Conservation (phyloP, 2,888 invertebrate genomes). For the Melolontha melolontha region DNA sequence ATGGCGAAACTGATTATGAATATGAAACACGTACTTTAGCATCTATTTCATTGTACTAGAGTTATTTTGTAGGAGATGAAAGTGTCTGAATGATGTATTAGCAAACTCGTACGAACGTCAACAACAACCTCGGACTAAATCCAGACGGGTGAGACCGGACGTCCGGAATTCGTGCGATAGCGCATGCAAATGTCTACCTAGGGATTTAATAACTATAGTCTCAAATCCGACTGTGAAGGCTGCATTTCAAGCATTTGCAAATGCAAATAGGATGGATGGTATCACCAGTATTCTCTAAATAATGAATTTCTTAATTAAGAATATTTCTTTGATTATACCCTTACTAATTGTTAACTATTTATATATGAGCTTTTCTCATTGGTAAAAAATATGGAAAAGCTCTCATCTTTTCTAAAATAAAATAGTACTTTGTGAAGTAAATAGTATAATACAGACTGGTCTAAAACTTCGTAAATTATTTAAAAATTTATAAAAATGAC, state of each 20-base stretch:
- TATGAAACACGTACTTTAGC: neutral
- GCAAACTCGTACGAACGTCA: conserved; percentile 30
- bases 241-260: conserved; percentile 24
- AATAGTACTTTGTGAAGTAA: too few species aligned
- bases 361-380: too few species aligned
- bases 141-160: conserved; percentile 54
- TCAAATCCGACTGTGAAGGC: conserved; percentile 25
- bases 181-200: conserved; percentile 52
- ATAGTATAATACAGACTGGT: too few species aligned
- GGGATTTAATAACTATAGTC: conserved; percentile 33
- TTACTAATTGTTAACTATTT: too few species aligned
- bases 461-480: too few species aligned
- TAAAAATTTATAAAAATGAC: too few species aligned
- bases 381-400: too few species aligned
- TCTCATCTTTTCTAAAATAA: too few species aligned
- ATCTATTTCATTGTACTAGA: conserved; percentile 13
- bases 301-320: too few species aligned
- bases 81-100: conserved; percentile 43
- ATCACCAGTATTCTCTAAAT: neutral
- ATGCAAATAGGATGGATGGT: neutral
- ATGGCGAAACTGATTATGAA: too few species aligned
- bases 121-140: conserved; percentile 48
- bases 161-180: conserved; percentile 54
- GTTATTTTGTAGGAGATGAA: conserved; percentile 29
- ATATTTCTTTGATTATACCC: too few species aligned